phyloP scores from a whole-genome alignment of 2,113 vertebrate genomes.

The Apodemus sylvaticus region DNA sequence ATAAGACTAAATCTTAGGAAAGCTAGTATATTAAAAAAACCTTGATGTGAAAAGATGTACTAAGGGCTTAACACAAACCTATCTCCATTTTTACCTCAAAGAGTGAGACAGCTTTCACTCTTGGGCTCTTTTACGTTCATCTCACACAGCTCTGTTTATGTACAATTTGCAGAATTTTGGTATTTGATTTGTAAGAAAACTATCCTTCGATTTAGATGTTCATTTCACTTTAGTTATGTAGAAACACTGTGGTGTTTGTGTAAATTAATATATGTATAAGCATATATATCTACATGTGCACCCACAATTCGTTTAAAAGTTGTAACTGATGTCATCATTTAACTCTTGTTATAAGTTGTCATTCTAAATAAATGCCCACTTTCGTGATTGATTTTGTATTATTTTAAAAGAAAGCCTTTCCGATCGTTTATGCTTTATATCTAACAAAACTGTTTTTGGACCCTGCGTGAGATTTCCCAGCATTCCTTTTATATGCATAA shows the following conservation, averaged over 20 bases:
- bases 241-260: background rate
- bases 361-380: slow-evolving; percentile 67
- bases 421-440: background rate
- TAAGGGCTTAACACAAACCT: slow-evolving; percentile 50
- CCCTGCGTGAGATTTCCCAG: background rate
- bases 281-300: background rate
- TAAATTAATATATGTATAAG: background rate
- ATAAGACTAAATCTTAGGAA: slow-evolving; percentile 54
- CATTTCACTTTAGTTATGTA: slow-evolving; percentile 40
- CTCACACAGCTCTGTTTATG: slow-evolving; percentile 44
- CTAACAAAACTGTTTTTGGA: background rate
- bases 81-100: slow-evolving; percentile 45
- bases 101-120: slow-evolving; percentile 21
- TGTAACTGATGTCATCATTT: slow-evolving; percentile 36
- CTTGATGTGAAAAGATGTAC: slow-evolving; percentile 56
- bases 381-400: slow-evolving; percentile 37
- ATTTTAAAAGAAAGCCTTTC: slow-evolving; percentile 44
- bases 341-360: slow-evolving; percentile 18
- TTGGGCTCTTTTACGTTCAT: slow-evolving; percentile 19
- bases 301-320: slow-evolving; percentile 40
- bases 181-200: slow-evolving; percentile 59
- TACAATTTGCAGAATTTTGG: slow-evolving; percentile 53
- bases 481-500: background rate
- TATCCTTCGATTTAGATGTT: slow-evolving; percentile 38
- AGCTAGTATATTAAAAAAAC: slow-evolving; percentile 56